Evolutionary conservation across 2,113 vertebrate species (phyloP), one percentile per base, ranked within the genome.

Genomic region (Cyprinodon tularosa): DNA sequence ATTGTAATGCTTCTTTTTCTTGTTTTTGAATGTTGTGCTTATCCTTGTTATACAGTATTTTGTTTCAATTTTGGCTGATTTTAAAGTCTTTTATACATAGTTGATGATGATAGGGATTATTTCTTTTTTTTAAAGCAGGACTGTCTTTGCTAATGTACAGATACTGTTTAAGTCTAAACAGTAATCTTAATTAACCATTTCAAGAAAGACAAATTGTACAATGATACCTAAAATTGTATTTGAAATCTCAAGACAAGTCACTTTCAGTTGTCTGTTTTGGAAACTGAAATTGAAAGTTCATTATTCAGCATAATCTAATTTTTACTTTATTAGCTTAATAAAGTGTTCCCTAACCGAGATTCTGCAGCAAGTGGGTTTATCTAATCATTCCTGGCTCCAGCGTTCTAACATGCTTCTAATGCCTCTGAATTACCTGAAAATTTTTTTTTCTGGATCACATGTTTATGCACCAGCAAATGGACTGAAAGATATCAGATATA

Each of bases 301-400:
- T 67, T 37, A 53, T 37, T 47, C 38, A 71, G 50, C 60, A 11
- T 64, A 73, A 80, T 70, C 44, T 20, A 73, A 37, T 81, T 45
- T 1, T n/a, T 81, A 48, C 13, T 64, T 71, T 37, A 36, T n/a
- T n/a, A 29, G 14, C 10, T 7, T 47, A 11, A 68, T 53, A 73
- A 71, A 82, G 63, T 37, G 13, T 42, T 59, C 20, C 39, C 0
- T 59, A 10, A 1, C 5, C 17, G 10, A 53, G 40, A 17, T 36
- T 62, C 29, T 29, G 42, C 62, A 14, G 47, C 20, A 0, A 37
- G 1, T 5, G 11, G 15, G 38, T 61, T 80, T 64, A 74, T 77
- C 63, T 74, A 71, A 80, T 77, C 77, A 74, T 50, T 29, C 17
- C 11, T 38, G 80, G 73, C 66, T 74, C 74, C 80, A 83, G 71